Conservation (phyloP, 2,797 vertebrate species). For the Acanthiza pusilla region DNA sequence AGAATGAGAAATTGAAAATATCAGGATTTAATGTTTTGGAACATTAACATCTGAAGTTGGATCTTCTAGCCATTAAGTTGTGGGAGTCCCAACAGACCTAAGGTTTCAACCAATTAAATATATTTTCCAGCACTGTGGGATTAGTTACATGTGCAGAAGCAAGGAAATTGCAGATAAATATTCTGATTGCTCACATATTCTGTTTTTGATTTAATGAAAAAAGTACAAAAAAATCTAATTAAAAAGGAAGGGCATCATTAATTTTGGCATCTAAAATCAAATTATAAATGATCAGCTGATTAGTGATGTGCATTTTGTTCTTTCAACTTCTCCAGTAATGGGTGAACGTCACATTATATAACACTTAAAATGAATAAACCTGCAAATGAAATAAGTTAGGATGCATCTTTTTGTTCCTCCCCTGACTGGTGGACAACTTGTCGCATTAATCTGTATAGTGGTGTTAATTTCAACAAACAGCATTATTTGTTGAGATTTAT, state of each 20-base stretch:
- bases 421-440: conserved; percentile 36
- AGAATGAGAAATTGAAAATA: background rate
- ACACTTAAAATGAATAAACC: conserved; percentile 57
- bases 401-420: conserved; percentile 56
- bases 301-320: conserved; percentile 58
- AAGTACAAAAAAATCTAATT: conserved; percentile 1
- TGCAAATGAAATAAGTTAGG: conserved; percentile 57
- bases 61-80: background rate
- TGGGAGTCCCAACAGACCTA: background rate
- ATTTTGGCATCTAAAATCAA: conserved; percentile 60
- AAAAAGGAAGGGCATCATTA: conserved; percentile 61
- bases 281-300: conserved; percentile 69
- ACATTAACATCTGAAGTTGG: background rate
- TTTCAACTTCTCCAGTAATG: conserved; percentile 55
- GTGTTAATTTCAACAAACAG: conserved; percentile 61
- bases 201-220: conserved; percentile 34
- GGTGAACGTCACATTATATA: conserved; percentile 69
- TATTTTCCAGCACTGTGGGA: background rate
- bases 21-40: background rate
- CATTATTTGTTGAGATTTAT: conserved; percentile 57
- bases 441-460: conserved; percentile 61
- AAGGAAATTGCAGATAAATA: background rate
- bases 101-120: background rate
- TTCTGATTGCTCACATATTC: background rate
- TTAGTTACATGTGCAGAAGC: background rate